Percentiles rank a stretch among this genome's conserved stretches.
Conservation (phyloP, 1,140 invertebrate species). For the Epicauta chinensis region DNA sequence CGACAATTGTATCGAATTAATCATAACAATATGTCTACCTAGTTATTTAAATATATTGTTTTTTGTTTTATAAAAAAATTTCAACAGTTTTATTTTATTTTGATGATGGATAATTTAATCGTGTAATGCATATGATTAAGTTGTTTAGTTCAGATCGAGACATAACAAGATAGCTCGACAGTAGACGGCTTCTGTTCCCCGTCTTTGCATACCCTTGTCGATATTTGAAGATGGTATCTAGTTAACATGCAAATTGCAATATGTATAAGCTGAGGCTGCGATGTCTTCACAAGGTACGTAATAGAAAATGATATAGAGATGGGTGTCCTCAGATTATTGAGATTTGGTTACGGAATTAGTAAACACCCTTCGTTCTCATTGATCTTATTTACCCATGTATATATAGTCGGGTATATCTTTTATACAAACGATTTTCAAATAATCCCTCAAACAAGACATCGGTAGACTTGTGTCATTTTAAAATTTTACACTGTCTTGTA, state of each 20-base stretch:
- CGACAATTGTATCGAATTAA: conserved; percentile 1
- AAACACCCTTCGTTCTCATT: neutral
- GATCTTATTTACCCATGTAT: too few species aligned
- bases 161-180: conserved; percentile 17
- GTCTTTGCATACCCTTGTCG: conserved; percentile 28
- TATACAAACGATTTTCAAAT: too few species aligned
- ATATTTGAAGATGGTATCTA: conserved; percentile 40
- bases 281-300: conserved; percentile 19
- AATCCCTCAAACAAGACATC: too few species aligned
- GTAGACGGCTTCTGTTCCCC: conserved; percentile 1
- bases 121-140: conserved; percentile 33
- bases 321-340: conserved; percentile 17
- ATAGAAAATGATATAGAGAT: conserved; percentile 27
- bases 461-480: too few species aligned
- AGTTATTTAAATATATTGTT: too few species aligned
- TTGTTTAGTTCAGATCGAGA: conserved; percentile 23
- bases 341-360: conserved; percentile 16
- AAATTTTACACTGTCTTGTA: too few species aligned
- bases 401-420: too few species aligned
- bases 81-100: too few species aligned
- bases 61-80: too few species aligned
- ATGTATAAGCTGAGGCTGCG: conserved; percentile 23
- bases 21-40: neutral
- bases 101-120: too few species aligned
- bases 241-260: conserved; percentile 41